phyloP scores from a whole-genome alignment of 2,113 vertebrate genomes.

The Anarhynchus alexandrinus region DNA sequence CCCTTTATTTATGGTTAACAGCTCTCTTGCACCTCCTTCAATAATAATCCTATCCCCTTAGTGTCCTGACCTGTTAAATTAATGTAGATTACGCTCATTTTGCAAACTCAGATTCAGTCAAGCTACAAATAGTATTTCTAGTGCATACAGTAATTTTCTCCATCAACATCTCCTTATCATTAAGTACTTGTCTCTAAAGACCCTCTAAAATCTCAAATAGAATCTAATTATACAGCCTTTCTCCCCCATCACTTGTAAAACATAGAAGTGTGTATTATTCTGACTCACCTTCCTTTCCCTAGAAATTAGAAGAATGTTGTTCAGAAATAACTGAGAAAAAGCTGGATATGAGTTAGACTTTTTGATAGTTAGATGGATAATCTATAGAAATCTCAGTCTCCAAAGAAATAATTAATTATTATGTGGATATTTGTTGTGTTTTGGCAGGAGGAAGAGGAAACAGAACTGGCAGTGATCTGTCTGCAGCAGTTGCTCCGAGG shows the following conservation, averaged over 20 bases:
- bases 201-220: neutral
- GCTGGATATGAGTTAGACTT: neutral
- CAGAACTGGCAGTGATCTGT: slow-evolving; percentile 82
- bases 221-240: neutral
- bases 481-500: slow-evolving; percentile 90
- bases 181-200: neutral
- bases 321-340: neutral
- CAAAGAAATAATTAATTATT: neutral
- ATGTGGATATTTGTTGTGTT: neutral
- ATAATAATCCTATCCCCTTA: neutral
- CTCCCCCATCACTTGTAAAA: neutral
- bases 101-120: neutral
- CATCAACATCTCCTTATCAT: neutral
- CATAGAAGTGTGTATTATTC: neutral
- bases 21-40: neutral
- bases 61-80: neutral
- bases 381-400: neutral
- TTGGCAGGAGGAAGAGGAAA: slow-evolving; percentile 86
- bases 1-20: neutral
- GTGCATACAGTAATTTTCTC: neutral
- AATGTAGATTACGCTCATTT: neutral
- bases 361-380: neutral
- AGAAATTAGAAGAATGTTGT: neutral
- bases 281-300: neutral
- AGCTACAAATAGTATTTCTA: neutral